These are phyloP conservation scores for Alviniconcha marisindica DNA, from an alignment of 1,140 invertebrate species.

Conservation along the genomic window DNA sequence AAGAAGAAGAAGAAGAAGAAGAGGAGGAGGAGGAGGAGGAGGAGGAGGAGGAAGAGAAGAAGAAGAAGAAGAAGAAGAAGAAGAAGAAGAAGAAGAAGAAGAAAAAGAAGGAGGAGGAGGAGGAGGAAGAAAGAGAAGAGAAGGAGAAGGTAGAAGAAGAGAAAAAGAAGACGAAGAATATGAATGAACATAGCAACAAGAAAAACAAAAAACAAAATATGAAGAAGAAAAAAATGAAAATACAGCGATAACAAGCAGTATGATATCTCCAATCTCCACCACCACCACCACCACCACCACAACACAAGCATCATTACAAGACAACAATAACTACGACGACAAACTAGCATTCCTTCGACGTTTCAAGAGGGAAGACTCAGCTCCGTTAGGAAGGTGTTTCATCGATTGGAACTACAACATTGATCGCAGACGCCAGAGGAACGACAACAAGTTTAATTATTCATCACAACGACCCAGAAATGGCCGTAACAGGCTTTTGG, in stretches of 20 bases:
- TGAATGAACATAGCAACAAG: neutral
- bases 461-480: constrained; percentile 8
- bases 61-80: neutral
- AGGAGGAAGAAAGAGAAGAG: neutral
- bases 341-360: no score
- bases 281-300: no score
- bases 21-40: constrained; percentile 7
- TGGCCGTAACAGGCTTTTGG: neutral
- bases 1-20: neutral
- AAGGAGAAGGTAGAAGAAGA: neutral
- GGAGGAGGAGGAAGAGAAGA: neutral
- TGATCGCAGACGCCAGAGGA: neutral
- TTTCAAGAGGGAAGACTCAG: no score
- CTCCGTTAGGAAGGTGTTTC: no score
- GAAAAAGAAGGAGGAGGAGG: neutral
- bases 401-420: neutral
- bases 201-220: neutral
- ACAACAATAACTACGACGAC: no score
- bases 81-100: neutral
- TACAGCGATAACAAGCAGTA: neutral
- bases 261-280: no score
- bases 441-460: constrained; percentile 20
- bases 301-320: no score
- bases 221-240: neutral
- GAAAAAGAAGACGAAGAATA: no score